Conservation (phyloP, 2,113 vertebrate species). For the Circaetus cinerascens region DNA sequence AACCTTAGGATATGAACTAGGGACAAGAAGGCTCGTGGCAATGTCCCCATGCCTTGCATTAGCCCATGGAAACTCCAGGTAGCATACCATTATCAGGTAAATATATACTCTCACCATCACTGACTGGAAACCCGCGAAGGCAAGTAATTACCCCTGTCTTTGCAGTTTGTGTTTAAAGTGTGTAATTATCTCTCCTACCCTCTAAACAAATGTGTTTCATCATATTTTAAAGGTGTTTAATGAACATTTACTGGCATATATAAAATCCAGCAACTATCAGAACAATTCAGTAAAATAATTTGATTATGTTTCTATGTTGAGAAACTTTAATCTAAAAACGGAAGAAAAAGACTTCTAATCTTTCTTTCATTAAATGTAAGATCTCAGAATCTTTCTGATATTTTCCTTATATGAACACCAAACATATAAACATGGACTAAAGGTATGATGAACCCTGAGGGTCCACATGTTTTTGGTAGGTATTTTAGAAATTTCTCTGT, state of each 20-base stretch:
- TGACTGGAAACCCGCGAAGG: not conserved
- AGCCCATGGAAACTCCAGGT: not conserved
- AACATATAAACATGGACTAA: not conserved
- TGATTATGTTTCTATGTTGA: not conserved
- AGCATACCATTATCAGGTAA: not conserved
- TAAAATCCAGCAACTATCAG: not conserved
- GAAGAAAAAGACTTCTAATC: not conserved
- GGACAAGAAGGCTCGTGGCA: not conserved
- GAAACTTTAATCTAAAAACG: not conserved
- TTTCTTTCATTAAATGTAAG: not conserved
- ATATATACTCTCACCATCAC: not conserved
- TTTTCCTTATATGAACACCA: not conserved
- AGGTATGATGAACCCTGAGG: not conserved
- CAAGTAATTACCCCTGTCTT: constrained; percentile 35
- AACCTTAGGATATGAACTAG: not conserved
- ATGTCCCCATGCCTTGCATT: not conserved
- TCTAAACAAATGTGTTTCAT: not conserved
- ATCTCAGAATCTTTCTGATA: not conserved
- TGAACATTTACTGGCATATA: not conserved
- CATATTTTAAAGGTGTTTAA: not conserved
- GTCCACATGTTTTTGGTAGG: not conserved
- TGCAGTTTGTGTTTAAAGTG: constrained; percentile 13
- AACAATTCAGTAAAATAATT: not conserved
- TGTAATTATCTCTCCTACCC: constrained; percentile 31
- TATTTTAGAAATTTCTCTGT: not conserved